Evolutionary conservation across 2,113 vertebrate species (phyloP).

Genomic region (Hystrix cristata): DNA sequence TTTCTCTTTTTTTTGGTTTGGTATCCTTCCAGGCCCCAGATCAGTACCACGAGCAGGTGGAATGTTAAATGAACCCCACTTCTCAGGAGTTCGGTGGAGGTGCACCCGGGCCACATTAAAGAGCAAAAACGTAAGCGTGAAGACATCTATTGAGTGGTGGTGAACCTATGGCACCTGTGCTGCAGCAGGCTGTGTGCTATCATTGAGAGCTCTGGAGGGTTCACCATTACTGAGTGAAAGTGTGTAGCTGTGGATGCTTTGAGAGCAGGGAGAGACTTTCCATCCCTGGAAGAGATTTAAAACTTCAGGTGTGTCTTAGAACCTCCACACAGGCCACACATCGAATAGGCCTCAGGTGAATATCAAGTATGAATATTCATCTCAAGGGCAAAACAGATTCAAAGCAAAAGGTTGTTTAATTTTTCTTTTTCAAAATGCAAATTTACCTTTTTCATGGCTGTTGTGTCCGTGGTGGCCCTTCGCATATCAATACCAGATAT

Average conservation of each 20-base stretch:
- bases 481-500: neutral
- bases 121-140: neutral
- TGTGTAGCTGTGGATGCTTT: neutral
- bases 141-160: neutral
- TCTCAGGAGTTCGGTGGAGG: neutral
- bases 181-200: neutral
- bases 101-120: neutral
- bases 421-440: constrained; percentile 57
- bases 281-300: neutral
- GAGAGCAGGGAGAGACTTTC: neutral
- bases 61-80: neutral
- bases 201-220: neutral
- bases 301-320: neutral
- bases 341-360: constrained; percentile 11
- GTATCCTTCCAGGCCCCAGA: neutral
- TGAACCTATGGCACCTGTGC: neutral
- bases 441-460: neutral
- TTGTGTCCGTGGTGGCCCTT: neutral
- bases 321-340: neutral
- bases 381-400: constrained; percentile 29
- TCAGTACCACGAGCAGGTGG: neutral
- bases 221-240: neutral
- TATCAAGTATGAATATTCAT: constrained; percentile 49
- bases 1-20: neutral
- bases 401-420: constrained; percentile 22